These are phyloP conservation scores for Leptodirus hochenwartii DNA, from an alignment of 2,888 invertebrate genomes.

Conservation along the genomic window DNA sequence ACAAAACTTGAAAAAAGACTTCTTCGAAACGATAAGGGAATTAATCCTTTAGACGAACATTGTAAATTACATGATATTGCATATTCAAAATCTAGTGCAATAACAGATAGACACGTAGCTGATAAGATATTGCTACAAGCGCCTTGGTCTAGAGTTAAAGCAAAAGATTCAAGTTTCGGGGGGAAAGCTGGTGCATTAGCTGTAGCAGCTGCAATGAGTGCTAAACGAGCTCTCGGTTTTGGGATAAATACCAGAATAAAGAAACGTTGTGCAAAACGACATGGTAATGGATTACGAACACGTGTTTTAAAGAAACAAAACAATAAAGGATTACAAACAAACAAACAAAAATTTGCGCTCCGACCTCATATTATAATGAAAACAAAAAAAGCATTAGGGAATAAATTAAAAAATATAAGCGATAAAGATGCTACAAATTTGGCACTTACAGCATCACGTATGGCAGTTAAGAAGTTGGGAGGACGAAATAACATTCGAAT, in stretches of 20 bases:
- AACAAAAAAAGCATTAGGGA: too few relatives aligned
- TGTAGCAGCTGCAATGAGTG: constrained; percentile 19
- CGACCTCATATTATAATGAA: too few relatives aligned
- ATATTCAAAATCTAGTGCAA: constrained; percentile 14
- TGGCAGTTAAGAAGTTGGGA: constrained; percentile 4
- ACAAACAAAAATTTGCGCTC: too few relatives aligned
- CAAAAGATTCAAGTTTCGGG: constrained; percentile 17
- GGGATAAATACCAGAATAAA: too few relatives aligned
- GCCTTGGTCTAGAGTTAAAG: constrained; percentile 17
- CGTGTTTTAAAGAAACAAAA: too few relatives aligned
- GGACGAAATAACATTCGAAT: constrained; percentile 8
- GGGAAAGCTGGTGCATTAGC: constrained; percentile 18
- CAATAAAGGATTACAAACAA: too few relatives aligned
- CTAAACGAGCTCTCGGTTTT: too few relatives aligned
- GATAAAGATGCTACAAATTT: too few relatives aligned
- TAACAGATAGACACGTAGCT: constrained; percentile 17
- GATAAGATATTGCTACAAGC: constrained; percentile 19
- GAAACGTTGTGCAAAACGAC: too few relatives aligned
- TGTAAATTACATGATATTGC: constrained; percentile 21
- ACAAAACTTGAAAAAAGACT: constrained; percentile 16
- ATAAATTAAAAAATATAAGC: too few relatives aligned
- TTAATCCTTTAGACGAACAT: constrained; percentile 18
- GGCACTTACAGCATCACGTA: constrained; percentile 7
- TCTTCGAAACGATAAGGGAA: constrained; percentile 19
- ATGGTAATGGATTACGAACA: too few relatives aligned